Evolutionary conservation across 2,797 vertebrate species (phyloP), one percentile per base, ranked within the genome.

Genomic region (Fratercula arctica): DNA sequence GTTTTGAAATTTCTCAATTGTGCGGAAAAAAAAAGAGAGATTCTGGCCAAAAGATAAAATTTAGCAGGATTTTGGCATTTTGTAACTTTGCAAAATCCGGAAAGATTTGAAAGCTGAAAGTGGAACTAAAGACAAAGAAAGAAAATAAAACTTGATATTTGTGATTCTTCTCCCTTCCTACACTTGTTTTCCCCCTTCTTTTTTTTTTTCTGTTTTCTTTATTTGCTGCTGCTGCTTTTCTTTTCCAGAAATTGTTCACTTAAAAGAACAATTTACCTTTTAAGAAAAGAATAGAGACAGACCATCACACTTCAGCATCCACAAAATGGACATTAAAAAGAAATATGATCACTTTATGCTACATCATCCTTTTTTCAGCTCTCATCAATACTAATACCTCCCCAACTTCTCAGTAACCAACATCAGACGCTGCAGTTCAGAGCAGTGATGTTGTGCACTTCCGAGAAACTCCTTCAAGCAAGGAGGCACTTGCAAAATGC

Each of bases 21-120:
- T 7, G 21, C 1, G 16, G 16, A 5, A 15, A 3, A 2, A 24
- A 23, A 64, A 56, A 64, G 26, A 37, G 29, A 56, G 0, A 46
- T 10, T 16, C 26, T 41, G 8, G 4, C 12, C 3, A 81, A 67
- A 90, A 73, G 4, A 37, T 61, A 73, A 88, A 87, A 51, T 20
- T 35, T 79, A 57, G 10, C 3, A 51, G 13, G 7, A 51, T 60
- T 86, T 61, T 16, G 9, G 16, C 28, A 59, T 57, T 75, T 56
- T 33, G 29, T 45, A 60, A 51, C 17, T 18, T 75, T 74, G 8
- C 23, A 80, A 84, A 70, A 78, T 50, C 7, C 39, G 10, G 5
- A 59, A 54, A 60, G 4, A 63, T 90, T 86, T 74, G 33, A 67
- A 70, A 81, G 31, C 25, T 45, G 13, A 51, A 86, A 74, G 8